Conservation (phyloP, 2,797 vertebrate species). For the Hybognathus amarus region DNA sequence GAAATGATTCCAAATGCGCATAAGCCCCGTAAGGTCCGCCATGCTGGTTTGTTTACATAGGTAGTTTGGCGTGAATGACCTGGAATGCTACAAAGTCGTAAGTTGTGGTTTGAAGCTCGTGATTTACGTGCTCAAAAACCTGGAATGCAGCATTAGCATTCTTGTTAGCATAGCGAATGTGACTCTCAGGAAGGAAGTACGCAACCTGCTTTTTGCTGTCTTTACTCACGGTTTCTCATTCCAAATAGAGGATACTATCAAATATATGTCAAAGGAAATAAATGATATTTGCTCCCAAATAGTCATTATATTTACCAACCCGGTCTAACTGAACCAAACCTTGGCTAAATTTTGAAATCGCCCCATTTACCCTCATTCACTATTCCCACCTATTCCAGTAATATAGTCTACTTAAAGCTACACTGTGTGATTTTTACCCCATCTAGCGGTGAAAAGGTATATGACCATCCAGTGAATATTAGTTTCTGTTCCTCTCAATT, state of each 20-base stretch:
- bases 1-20: no score
- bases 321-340: background rate
- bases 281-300: background rate
- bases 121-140: no score
- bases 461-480: no score
- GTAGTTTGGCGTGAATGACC: no score
- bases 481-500: no score
- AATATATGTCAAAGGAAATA: background rate
- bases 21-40: no score
- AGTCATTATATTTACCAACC: background rate
- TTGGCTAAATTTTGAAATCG: background rate
- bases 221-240: background rate
- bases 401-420: background rate
- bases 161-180: background rate
- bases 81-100: no score
- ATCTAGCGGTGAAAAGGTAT: no score
- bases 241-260: background rate
- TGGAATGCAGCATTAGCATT: no score
- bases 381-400: background rate
- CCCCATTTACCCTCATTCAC: background rate
- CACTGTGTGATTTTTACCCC: no score
- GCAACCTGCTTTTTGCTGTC: background rate
- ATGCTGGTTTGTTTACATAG: no score
- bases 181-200: background rate
- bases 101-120: no score